These are phyloP conservation scores for Malurus splendens DNA, from an alignment of 2,797 vertebrate species.

Conservation along the genomic window DNA sequence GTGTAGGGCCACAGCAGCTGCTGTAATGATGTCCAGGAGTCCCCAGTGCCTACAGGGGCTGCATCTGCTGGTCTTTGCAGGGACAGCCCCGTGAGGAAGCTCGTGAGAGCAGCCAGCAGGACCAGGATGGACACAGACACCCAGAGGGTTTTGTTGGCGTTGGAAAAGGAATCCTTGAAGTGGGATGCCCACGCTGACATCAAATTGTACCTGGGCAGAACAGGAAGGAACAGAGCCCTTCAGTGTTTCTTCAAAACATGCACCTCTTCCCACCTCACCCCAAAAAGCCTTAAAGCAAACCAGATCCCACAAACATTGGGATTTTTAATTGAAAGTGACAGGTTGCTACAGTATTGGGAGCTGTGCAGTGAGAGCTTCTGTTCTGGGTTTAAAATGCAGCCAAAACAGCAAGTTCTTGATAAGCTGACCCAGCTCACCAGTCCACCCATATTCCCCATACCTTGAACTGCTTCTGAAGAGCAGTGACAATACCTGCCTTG, in stretches of 20 bases:
- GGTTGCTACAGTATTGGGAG: neutral
- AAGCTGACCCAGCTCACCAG: neutral
- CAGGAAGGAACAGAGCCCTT: neutral
- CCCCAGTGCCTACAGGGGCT: slow-evolving; percentile 82
- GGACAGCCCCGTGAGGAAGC: slow-evolving; percentile 82
- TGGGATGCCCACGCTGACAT: slow-evolving; percentile 44
- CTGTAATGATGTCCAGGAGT: slow-evolving; percentile 88
- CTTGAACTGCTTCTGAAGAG: neutral
- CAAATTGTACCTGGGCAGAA: slow-evolving; percentile 50
- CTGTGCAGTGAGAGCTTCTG: neutral
- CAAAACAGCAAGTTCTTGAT: neutral
- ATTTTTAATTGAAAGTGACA: neutral
- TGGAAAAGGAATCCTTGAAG: slow-evolving; percentile 64
- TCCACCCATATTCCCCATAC: too few relatives aligned
- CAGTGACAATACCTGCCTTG: neutral
- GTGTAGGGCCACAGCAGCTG: slow-evolving; percentile 90
- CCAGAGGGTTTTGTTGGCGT: slow-evolving; percentile 75
- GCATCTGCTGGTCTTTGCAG: slow-evolving; percentile 86
- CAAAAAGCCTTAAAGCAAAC: neutral
- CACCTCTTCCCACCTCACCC: neutral
- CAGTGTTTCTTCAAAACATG: neutral
- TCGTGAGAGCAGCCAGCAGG: slow-evolving; percentile 81
- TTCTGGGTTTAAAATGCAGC: neutral
- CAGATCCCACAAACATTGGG: neutral
- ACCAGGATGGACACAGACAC: slow-evolving; percentile 76